Evolutionary conservation across 2,113 vertebrate species (phyloP).

Genomic region (Brachyistius frenatus): DNA sequence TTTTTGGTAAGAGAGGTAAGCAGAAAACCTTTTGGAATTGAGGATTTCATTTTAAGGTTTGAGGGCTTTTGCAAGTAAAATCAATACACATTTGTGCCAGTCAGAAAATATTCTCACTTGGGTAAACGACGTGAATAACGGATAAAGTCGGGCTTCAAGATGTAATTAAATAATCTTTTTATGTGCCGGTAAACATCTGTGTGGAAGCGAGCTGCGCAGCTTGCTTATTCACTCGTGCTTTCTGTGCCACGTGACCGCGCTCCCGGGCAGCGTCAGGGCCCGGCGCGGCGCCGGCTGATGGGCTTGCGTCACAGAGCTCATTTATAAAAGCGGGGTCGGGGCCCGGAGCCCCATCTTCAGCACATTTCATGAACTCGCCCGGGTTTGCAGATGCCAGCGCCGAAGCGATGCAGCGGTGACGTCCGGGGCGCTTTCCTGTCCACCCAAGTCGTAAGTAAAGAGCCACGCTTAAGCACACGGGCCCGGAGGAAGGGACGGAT

Average conservation of each 20-base stretch:
- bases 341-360: constrained; percentile 68
- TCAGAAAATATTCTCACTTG: constrained; percentile 40
- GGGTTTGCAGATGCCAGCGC: constrained; percentile 60
- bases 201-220: neutral
- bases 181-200: constrained; percentile 38
- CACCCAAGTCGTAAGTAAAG: constrained; percentile 48
- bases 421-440: constrained; percentile 44
- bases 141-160: neutral
- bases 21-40: constrained; percentile 62
- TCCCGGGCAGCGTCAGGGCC: constrained; percentile 18
- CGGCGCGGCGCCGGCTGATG: constrained; percentile 37
- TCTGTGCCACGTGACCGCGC: constrained; percentile 61
- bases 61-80: constrained; percentile 20
- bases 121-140: constrained; percentile 27
- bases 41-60: constrained; percentile 53
- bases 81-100: constrained; percentile 54
- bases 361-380: constrained; percentile 72
- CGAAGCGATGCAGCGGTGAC: constrained; percentile 53
- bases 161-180: neutral
- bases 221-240: constrained; percentile 27
- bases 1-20: constrained; percentile 39
- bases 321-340: constrained; percentile 70
- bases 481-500: neutral
- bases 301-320: constrained; percentile 65
- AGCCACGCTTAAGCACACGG: constrained; percentile 34